Conservation (phyloP, 2,888 invertebrate species). For the Anoncus sp. region DNA sequence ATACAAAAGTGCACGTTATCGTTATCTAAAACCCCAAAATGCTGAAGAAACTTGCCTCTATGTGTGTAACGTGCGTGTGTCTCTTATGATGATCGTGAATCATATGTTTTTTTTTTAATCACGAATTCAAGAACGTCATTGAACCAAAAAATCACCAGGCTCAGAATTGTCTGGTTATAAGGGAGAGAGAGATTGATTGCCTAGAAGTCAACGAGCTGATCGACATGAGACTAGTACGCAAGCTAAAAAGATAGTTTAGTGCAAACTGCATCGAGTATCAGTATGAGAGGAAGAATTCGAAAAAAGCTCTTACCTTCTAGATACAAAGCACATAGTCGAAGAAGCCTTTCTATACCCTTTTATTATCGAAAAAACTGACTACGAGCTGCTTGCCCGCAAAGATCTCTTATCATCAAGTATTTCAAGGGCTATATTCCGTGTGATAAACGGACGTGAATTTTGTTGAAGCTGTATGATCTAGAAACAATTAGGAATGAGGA, state of each 20-base stretch:
- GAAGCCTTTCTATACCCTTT: not conserved
- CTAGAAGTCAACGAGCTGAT: not conserved
- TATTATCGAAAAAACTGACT: not conserved
- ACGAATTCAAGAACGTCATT: not conserved
- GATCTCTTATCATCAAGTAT: slow-evolving; percentile 2
- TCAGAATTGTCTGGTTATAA: not conserved
- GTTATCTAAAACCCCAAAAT: not conserved
- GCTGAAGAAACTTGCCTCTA: not conserved
- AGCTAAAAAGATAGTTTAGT: not conserved
- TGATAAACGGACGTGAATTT: not conserved
- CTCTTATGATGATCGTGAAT: not conserved
- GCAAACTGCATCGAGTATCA: not conserved
- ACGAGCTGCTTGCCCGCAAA: not conserved
- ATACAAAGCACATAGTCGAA: not conserved
- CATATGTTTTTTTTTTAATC: not conserved
- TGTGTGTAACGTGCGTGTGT: not conserved
- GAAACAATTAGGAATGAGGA: not conserved
- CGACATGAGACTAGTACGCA: not conserved
- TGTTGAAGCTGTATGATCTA: not conserved
- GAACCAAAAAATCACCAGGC: not conserved
- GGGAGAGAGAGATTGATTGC: not conserved
- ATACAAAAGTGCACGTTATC: not conserved
- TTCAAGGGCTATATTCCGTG: not conserved
- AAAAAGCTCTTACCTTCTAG: not conserved
- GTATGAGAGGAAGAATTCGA: slow-evolving; percentile 5